Conservation (phyloP, 2,113 vertebrate genomes). For the Zosterops borbonicus region DNA sequence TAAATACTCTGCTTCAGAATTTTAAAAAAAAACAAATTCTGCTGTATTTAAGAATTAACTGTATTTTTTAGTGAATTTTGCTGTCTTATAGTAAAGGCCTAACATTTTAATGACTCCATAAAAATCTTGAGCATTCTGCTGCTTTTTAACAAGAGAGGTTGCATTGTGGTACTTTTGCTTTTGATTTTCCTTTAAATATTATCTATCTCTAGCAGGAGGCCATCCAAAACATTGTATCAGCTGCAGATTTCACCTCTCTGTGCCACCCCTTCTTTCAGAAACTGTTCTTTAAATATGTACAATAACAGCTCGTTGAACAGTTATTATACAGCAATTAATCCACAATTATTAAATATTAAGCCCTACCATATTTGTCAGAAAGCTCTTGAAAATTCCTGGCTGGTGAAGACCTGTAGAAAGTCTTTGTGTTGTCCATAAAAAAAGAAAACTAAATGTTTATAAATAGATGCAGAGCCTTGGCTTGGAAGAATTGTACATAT, state of each 20-base stretch:
- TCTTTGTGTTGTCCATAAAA: background rate
- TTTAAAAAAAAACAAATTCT: background rate
- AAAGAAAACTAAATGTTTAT: background rate
- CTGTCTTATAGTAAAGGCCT: background rate
- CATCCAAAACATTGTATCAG: background rate
- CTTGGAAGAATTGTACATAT: background rate
- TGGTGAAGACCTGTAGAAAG: background rate
- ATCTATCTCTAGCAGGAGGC: background rate
- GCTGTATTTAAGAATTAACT: background rate
- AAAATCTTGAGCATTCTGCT: background rate
- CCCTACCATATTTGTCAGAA: background rate
- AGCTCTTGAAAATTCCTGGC: background rate
- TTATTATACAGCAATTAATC: background rate
- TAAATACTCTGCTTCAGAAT: background rate
- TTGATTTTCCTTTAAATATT: background rate
- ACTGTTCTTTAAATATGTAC: background rate
- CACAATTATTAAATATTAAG: background rate
- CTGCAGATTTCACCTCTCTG: background rate
- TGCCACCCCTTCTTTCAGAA: background rate
- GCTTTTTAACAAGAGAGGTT: background rate
- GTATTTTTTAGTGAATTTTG: background rate
- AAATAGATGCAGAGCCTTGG: background rate
- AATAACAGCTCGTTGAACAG: background rate
- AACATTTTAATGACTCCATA: background rate
- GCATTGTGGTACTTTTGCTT: background rate